Conservation (phyloP, 2,888 invertebrate species). For the Melanchra persicariae region DNA sequence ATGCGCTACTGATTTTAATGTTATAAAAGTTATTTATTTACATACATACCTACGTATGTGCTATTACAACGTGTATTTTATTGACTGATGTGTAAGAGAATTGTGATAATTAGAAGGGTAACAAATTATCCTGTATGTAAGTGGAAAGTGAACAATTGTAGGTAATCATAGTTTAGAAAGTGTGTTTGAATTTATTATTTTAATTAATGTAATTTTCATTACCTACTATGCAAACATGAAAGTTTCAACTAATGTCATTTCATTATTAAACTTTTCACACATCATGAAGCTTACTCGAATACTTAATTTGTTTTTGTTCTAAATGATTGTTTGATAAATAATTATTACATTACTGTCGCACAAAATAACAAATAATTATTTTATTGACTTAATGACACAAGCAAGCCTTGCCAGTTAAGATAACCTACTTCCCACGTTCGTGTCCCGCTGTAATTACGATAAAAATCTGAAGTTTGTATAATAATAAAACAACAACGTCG, state of each 20-base stretch:
- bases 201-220: constrained; percentile 39
- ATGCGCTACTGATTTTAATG: constrained; percentile 34
- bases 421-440: constrained; percentile 41
- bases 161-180: constrained; percentile 49
- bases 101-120: constrained; percentile 85
- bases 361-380: constrained; percentile 46
- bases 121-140: constrained; percentile 68
- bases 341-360: constrained; percentile 57
- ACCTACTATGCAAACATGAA: constrained; percentile 26
- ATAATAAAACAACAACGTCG: constrained; percentile 38
- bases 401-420: constrained; percentile 20
- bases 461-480: constrained; percentile 12
- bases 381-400: constrained; percentile 43
- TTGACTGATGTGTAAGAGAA: constrained; percentile 85
- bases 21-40: constrained; percentile 44
- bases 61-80: constrained; percentile 73
- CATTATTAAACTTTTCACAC: constrained; percentile 47
- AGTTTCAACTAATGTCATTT: constrained; percentile 39
- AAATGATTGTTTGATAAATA: constrained; percentile 48
- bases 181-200: constrained; percentile 49
- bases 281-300: constrained; percentile 50
- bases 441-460: constrained; percentile 6
- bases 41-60: constrained; percentile 54
- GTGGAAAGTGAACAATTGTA: constrained; percentile 65
- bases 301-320: constrained; percentile 53